A percentile compares a stretch with the other conserved stretches of the same genome.
phyloP scores from a whole-genome alignment of 2,888 invertebrate species.

The Oxycera nigricornis region DNA sequence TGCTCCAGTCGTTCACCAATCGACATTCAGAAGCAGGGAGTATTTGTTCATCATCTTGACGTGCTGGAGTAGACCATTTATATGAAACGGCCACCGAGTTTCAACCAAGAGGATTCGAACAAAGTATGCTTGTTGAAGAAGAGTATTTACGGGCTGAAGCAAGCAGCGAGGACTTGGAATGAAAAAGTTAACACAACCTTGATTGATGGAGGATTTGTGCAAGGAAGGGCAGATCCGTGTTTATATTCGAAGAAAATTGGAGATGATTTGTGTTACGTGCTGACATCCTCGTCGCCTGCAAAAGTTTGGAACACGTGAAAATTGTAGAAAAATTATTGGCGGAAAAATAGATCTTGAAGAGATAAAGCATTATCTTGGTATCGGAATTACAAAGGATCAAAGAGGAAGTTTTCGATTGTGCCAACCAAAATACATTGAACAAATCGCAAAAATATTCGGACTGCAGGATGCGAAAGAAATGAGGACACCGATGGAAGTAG shows the following conservation, averaged over 20 bases:
- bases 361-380: not conserved
- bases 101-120: too few relatives aligned
- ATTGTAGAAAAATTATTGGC: too few relatives aligned
- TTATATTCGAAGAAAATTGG: not conserved
- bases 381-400: not conserved
- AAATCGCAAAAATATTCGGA: not conserved
- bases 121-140: too few relatives aligned
- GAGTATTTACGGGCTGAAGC: conserved; percentile 18
- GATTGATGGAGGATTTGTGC: not conserved
- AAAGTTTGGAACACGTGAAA: too few relatives aligned
- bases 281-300: too few relatives aligned
- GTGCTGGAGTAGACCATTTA: not conserved
- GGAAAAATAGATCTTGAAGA: not conserved
- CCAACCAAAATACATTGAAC: not conserved
- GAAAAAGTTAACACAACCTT: not conserved
- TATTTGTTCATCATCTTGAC: not conserved
- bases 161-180: too few relatives aligned
- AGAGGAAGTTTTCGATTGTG: not conserved
- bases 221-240: not conserved
- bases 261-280: not conserved
- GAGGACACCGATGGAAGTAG: not conserved
- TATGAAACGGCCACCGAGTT: not conserved
- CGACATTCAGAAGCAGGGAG: not conserved
- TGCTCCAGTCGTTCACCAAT: not conserved
- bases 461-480: not conserved